Evolutionary conservation across 92 coral and sea anemone species (phyloP), one percentile per base, ranked within the genome.

Genomic region (Palythoa heliodiscus): DNA sequence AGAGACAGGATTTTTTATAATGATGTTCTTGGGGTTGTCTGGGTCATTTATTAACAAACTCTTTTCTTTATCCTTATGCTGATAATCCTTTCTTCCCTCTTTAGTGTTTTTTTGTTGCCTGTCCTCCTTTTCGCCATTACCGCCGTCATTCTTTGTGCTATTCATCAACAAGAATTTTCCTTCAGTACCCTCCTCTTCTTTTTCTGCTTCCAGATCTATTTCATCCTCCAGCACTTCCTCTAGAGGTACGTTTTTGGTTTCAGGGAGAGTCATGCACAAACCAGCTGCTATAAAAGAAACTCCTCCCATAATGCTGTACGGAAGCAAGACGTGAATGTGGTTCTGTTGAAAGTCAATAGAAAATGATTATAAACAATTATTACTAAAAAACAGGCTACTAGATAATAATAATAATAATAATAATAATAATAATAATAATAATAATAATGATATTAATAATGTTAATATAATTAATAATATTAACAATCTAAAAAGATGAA

Each of bases 261-360:
- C 82, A 2, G 82, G 82, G 35, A 77, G 82, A 15, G 82, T 77
- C 70, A 77, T 37, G 82, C 82, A 77, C 70, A 77, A n/a, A 3
- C 69, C 82, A 35, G 69, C 82, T 1, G 82, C 82, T 54, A 77
- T 1, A 40, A 55, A 35, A 38, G 82, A 57, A 58, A 20, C 61
- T 58, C 69, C 82, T 25, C 69, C 82, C 82, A 77, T 77, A 12
- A 77, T 8, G 52, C 69, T 77, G 19, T 77, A 77, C 22, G 82
- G 82, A 43, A 77, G 68, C 13, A 77, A 70, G 7, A 54, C 0
- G 53, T 77, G 82, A 10, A 77, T 19, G 52, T 58, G 82, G 70
- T 77, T 77, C 82, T 77, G 82, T 5, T 16, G 70, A 20, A 77
- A 16, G 52, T 39, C 29, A 43, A 43, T n/a, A n/a, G n/a, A n/a